Percentiles rank a stretch among this genome's conserved stretches.
Evolutionary conservation across 2,113 vertebrate genomes (phyloP).

Genomic region (Burhinus bistriatus): DNA sequence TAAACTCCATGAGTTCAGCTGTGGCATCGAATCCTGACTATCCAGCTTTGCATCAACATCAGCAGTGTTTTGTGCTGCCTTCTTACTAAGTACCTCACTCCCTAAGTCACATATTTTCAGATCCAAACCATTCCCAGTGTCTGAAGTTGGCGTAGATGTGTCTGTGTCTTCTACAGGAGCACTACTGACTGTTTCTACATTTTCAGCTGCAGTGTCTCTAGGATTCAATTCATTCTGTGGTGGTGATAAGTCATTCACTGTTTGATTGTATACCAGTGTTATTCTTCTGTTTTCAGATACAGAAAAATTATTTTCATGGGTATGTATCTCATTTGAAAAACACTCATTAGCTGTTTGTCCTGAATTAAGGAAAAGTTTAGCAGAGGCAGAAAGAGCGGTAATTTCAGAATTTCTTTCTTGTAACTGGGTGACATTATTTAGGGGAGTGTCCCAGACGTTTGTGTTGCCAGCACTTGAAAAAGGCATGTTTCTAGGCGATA

Average conservation of each 20-base stretch:
- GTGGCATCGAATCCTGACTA: slow-evolving; percentile 41
- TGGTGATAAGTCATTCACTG: slow-evolving; percentile 47
- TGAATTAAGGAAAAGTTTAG: neutral
- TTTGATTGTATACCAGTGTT: slow-evolving; percentile 21
- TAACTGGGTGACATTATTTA: neutral
- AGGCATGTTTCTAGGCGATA: neutral
- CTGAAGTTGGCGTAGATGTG: slow-evolving; percentile 19
- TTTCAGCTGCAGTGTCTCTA: neutral
- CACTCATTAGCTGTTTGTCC: neutral
- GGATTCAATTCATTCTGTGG: slow-evolving; percentile 18
- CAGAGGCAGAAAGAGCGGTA: neutral
- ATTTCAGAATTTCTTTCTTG: slow-evolving; percentile 1
- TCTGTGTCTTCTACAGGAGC: slow-evolving; percentile 50
- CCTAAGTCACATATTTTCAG: slow-evolving; percentile 42
- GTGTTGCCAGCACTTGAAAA: neutral
- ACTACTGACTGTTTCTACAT: neutral
- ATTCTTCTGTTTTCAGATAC: slow-evolving; percentile 43
- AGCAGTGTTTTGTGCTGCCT: neutral
- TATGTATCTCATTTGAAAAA: neutral
- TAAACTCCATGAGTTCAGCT: slow-evolving; percentile 11
- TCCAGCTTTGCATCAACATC: neutral
- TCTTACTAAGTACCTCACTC: neutral
- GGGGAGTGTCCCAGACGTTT: slow-evolving; percentile 21
- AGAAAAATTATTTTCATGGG: slow-evolving; percentile 39
- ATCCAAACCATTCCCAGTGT: slow-evolving; percentile 45